A percentile compares a stretch with the other conserved stretches of the same genome.
phyloP scores from a whole-genome alignment of 2,113 vertebrate genomes.

The Tretioscincus oriximinensis region DNA sequence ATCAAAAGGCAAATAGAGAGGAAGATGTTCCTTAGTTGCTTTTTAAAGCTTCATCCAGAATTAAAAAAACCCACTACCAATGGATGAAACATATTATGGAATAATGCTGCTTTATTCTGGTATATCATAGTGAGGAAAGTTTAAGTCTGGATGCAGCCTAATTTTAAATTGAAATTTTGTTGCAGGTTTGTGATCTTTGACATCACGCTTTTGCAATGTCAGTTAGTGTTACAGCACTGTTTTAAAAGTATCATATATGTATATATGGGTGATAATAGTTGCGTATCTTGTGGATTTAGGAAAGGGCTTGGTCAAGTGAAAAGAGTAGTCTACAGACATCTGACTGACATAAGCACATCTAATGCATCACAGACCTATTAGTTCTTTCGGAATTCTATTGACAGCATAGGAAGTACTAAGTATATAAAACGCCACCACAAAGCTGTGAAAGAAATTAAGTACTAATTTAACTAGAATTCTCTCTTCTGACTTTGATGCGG shows the following conservation, averaged over 20 bases:
- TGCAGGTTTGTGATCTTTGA: no score
- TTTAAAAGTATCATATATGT: conserved; percentile 32
- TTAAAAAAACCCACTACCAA: no score
- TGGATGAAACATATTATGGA: no score
- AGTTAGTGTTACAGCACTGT: no score
- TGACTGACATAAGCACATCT: neutral
- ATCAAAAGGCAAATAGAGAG: conserved; percentile 25
- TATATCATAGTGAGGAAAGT: no score
- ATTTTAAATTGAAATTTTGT: no score
- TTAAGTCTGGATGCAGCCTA: no score
- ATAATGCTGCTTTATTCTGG: no score
- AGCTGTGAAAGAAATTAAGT: neutral
- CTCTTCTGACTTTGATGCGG: conserved; percentile 19
- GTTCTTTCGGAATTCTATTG: neutral
- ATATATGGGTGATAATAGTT: conserved; percentile 33
- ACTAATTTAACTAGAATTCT: neutral
- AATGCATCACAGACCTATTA: neutral
- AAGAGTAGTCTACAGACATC: conserved; percentile 15
- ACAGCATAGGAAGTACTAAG: no score
- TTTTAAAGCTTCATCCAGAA: no score
- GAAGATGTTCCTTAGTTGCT: conserved; percentile 34
- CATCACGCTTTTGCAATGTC: no score
- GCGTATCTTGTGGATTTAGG: conserved; percentile 44
- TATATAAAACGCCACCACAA: no score
- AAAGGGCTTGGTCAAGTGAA: conserved; percentile 30